Conservation (phyloP, 2,113 vertebrate species). For the Sterrhoptilus dennistouni region DNA sequence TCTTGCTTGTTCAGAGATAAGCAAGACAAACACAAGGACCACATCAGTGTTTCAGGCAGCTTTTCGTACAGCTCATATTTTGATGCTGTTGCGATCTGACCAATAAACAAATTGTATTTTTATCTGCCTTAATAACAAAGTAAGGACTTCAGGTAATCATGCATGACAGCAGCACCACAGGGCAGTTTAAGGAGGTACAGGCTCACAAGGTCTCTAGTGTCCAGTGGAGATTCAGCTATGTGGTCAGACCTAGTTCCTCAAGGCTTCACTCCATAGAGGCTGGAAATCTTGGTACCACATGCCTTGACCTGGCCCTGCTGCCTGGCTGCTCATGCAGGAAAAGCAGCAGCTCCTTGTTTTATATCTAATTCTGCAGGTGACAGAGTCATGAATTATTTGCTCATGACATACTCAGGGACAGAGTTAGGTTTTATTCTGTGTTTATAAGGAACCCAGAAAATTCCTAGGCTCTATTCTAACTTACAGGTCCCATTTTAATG, state of each 20-base stretch:
- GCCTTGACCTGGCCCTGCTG: not conserved
- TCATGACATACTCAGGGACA: not conserved
- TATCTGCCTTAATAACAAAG: not conserved
- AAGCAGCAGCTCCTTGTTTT: not conserved
- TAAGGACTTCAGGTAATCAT: not conserved
- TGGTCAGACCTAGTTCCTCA: not conserved
- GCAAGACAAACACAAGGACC: not conserved
- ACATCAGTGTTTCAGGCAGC: not conserved
- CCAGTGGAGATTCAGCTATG: not conserved
- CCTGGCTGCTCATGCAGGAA: not conserved
- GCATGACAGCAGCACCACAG: accelerated
- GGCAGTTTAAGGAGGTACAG: accelerated
- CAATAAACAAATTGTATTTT: not conserved
- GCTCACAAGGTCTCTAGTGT: not conserved
- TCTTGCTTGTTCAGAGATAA: not conserved
- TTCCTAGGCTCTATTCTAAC: not conserved
- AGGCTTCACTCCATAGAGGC: accelerated
- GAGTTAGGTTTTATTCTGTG: not conserved
- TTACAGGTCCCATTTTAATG: not conserved
- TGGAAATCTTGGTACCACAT: accelerated
- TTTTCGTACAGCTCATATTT: not conserved
- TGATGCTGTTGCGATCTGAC: not conserved
- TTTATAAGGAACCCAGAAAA: not conserved
- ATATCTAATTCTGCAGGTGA: not conserved
- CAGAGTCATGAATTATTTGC: not conserved